Conservation (phyloP, 2,797 vertebrate species). For the Acanthurus lineatus region DNA sequence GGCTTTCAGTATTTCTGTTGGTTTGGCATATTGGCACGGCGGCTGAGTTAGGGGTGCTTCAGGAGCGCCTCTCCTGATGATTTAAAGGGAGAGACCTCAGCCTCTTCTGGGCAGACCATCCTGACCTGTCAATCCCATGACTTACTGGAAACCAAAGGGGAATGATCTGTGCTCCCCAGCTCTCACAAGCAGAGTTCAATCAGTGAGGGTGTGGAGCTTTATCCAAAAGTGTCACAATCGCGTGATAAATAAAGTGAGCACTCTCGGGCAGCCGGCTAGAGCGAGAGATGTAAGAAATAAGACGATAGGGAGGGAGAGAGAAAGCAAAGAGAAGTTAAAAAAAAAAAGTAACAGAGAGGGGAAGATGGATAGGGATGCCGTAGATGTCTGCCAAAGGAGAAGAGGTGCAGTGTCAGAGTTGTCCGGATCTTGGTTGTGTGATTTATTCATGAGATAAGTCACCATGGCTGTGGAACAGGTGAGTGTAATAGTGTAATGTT, state of each 20-base stretch:
- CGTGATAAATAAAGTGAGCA: conserved; percentile 78
- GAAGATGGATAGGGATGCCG: conserved; percentile 65
- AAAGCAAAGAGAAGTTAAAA: conserved; percentile 7
- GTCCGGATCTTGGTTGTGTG: conserved; percentile 69
- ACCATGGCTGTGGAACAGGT: conserved; percentile 78
- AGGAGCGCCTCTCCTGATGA: conserved; percentile 62
- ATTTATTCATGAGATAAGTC: conserved; percentile 85
- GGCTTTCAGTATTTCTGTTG: conserved; percentile 41
- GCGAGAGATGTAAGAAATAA: conserved; percentile 58
- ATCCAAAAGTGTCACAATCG: conserved; percentile 79
- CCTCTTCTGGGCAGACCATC: conserved; percentile 70
- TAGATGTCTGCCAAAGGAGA: conserved; percentile 67
- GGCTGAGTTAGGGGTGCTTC: conserved; percentile 67
- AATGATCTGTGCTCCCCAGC: conserved; percentile 76
- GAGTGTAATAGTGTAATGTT: conserved; percentile 80
- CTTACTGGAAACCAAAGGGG: conserved; percentile 79
- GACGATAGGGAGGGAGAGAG: conserved; percentile 12
- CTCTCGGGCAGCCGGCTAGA: conserved; percentile 46
- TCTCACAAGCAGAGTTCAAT: conserved; percentile 75
- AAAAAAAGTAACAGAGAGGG: conserved; percentile 24
- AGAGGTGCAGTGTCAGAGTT: conserved; percentile 61
- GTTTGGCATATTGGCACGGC: conserved; percentile 45
- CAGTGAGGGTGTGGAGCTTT: conserved; percentile 70
- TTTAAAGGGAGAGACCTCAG: conserved; percentile 68
- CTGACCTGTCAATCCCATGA: conserved; percentile 73